Percentiles rank a stretch among this genome's conserved stretches.
phyloP scores from a whole-genome alignment of 1,140 invertebrate genomes.

The Hyphantria cunea region DNA sequence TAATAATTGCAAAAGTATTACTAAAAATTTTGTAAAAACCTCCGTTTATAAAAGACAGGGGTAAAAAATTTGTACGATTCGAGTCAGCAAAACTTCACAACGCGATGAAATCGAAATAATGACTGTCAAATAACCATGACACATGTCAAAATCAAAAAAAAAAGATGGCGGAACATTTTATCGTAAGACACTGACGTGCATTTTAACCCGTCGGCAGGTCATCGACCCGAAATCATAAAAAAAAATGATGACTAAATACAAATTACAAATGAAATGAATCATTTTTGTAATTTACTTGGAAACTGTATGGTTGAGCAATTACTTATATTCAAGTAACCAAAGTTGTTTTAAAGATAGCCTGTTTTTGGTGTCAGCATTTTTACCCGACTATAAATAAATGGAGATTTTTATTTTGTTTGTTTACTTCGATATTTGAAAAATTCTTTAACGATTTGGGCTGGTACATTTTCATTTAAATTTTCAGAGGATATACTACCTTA shows the following conservation, averaged over 20 bases:
- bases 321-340: background rate
- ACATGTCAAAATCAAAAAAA: background rate
- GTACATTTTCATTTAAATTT: too few species aligned
- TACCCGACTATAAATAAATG: too few species aligned
- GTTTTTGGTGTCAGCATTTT: too few species aligned
- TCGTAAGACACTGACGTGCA: slow-evolving; percentile 2
- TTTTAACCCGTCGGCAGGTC: slow-evolving; percentile 4
- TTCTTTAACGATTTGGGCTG: too few species aligned
- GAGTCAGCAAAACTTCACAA: background rate
- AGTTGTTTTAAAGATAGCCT: too few species aligned
- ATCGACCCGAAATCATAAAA: slow-evolving; percentile 14
- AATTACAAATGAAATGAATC: slow-evolving; percentile 24
- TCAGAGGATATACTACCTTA: too few species aligned
- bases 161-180: slow-evolving; percentile 11
- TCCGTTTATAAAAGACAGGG: too few species aligned
- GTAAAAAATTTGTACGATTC: too few species aligned
- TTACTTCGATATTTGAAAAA: too few species aligned
- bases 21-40: too few species aligned
- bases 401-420: too few species aligned
- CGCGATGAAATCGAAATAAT: background rate
- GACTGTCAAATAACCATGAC: background rate
- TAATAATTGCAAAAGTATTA: too few species aligned
- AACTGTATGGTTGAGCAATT: slow-evolving; percentile 10
- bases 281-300: slow-evolving; percentile 7
- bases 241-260: slow-evolving; percentile 25